Base-by-base conservation (phyloP, 2,888 invertebrate species). In the Oxyscelio sp. region DNA sequence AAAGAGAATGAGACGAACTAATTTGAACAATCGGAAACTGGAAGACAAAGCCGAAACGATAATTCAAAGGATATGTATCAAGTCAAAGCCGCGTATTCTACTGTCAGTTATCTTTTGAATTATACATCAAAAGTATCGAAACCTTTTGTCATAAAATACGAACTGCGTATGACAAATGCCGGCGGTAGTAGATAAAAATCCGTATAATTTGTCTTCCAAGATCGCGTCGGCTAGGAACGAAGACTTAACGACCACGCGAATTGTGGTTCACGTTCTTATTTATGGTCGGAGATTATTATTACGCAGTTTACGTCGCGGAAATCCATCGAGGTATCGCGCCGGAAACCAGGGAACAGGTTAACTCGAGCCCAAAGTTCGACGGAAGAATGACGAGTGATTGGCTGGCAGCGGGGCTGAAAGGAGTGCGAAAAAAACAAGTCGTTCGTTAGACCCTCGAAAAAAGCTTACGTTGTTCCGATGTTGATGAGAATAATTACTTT, bases 11-110 rank as follows among this genome's bases (percentile, higher is more conserved):
- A 50, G 77, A 71, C 66, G 59, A 78, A 83, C 73, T 83, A 78
- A 58, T 83, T 83, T 63, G 73, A 83, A 83, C 83, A 78, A 83
- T 79, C 78, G 83, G 63, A 61, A 78, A 48, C 68, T 48, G 48
- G 63, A 63, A 83, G 83, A 78, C 74, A 83, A 83, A 83, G 83
- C 78, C 78, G 58, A 61, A 78, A 79, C 83, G 83, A 83, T 83
- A 83, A 83, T 79, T 83, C 83, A 83, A 83, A 83, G 74, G 83
- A 74, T 74, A 83, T 74, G 83, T 83, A 83, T 73, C 78, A 74
- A 74, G 78, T 79, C 73, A 79, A 74, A 78, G 83, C 52, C 48
- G 65, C 73, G 73, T 74, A 83, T 83, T 83, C 78, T 38, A 79
- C 68, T 79, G 78, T 79, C 78, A 79, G 73, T 79, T 73, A 71